Evolutionary conservation across 2,888 invertebrate species (phyloP), one percentile per base, ranked within the genome.

Genomic region (Heliconius cydno): DNA sequence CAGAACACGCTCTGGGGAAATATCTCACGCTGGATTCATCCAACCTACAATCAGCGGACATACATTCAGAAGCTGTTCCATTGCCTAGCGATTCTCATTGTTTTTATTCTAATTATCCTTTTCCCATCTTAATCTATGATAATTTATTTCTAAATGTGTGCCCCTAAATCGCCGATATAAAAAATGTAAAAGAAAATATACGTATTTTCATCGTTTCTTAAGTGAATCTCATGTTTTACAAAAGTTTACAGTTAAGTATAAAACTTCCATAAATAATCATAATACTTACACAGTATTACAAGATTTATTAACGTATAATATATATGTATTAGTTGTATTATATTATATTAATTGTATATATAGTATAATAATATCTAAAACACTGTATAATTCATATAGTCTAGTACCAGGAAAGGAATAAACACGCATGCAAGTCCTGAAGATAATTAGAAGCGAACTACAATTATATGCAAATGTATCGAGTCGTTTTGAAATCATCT

Each of bases 401-500:
- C 76, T 80, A 65, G 80, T 82, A 82, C 79, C 78, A 82, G 79
- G 81, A 82, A 81, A 82, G 81, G 79, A 77, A 83, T 83, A 82
- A 82, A 81, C 82, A 81, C 78, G 79, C 76, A 82, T 81, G 75
- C 81, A 81, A 80, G 79, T 83, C 78, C 82, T 79, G 72, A 79
- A 77, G 80, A 84, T 92, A 92, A 92, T 93, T 91, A 92, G 91
- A 90, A 88, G 90, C 89, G 89, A 87, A 87, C 87, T 85, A 87
- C 92, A 92, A 94, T 94, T 94, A 94, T 92, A 94, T 94, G 94
- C 92, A 92, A 94, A 94, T 94, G 88, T 84, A 85, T 84, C 84
- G 88, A 87, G 90, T 87, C 85, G 91, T 94, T 94, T 92, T 92
- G 92, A 88, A 92, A 93, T 89, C 87, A 88, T 86, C 87, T 86